Percentiles rank a stretch among this genome's conserved stretches.
Conservation (phyloP, 1,140 invertebrate genomes). For the Thaumatotibia leucotreta region DNA sequence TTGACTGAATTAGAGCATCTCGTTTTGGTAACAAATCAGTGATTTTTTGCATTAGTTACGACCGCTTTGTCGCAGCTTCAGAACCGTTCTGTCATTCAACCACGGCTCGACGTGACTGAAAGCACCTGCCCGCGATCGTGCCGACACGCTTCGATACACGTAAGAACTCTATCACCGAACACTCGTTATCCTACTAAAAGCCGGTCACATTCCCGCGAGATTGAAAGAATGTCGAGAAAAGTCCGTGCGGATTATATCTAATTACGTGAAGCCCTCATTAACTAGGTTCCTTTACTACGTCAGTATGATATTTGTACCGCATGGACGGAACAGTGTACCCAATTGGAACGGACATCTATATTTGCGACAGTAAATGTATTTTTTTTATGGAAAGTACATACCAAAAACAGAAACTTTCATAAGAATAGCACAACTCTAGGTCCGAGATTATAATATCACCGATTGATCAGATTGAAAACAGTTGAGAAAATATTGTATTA, state of each 20-base stretch:
- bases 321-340: background rate
- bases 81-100: constrained; percentile 35
- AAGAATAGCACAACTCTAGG: no score
- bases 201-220: background rate
- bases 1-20: background rate
- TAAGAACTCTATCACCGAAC: constrained; percentile 19
- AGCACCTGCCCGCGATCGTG: constrained; percentile 44
- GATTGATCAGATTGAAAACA: no score
- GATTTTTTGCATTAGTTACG: constrained; percentile 4
- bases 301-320: background rate
- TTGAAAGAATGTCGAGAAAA: background rate
- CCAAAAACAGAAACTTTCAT: no score
- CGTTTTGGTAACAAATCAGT: background rate
- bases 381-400: no score
- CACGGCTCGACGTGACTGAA: constrained; percentile 44
- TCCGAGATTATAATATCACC: no score
- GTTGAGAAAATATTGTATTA: no score
- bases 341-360: no score
- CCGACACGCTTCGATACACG: constrained; percentile 41
- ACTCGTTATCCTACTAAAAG: constrained; percentile 4
- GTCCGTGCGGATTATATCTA: background rate
- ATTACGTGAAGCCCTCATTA: background rate
- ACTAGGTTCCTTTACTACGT: background rate
- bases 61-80: constrained; percentile 22
- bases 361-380: no score